Conservation (phyloP, 2,888 invertebrate genomes). For the Odiellus spinosus region DNA sequence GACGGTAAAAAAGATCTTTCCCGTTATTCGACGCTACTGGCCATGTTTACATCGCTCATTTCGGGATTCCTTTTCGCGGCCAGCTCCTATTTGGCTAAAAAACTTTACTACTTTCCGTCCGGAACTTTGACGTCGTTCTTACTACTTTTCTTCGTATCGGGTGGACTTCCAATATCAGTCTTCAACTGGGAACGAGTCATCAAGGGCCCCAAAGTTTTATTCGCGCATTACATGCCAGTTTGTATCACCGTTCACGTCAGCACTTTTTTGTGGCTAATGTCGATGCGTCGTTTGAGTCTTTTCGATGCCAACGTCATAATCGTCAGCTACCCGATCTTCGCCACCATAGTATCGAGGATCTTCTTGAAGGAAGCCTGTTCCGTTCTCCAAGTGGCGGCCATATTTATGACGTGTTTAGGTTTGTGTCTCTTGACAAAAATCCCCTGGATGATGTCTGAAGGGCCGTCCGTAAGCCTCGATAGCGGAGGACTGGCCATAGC, state of each 20-base stretch:
- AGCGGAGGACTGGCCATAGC: too few relatives aligned
- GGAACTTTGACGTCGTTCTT: background rate
- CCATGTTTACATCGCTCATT: too few relatives aligned
- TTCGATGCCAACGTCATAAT: background rate
- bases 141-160: background rate
- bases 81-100: background rate
- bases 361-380: constrained; percentile 1
- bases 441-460: too few relatives aligned
- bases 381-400: too few relatives aligned
- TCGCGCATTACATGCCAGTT: background rate
- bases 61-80: background rate
- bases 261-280: background rate
- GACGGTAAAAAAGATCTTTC: too few relatives aligned
- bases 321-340: background rate
- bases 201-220: background rate
- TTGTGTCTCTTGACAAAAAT: too few relatives aligned
- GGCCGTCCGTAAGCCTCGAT: too few relatives aligned
- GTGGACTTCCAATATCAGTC: background rate
- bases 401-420: too few relatives aligned
- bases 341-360: background rate
- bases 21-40: too few relatives aligned
- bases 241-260: background rate
- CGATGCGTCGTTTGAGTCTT: background rate
- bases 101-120: background rate
- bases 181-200: background rate